Evolutionary conservation across 2,113 vertebrate species (phyloP).

Genomic region (Ranitomeya variabilis): DNA sequence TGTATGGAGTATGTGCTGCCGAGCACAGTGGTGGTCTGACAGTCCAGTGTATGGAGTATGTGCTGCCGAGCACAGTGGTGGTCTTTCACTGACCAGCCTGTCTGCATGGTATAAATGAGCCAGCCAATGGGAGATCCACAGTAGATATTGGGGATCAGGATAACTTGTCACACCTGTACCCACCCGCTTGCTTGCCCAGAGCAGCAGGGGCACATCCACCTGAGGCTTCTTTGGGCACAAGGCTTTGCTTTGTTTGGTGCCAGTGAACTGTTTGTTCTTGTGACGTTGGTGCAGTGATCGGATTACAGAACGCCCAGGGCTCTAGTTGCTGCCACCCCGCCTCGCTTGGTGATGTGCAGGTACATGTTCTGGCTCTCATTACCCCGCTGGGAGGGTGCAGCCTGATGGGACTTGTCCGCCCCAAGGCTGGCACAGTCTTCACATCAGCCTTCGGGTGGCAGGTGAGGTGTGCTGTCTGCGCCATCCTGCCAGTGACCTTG

Average conservation of each 20-base stretch:
- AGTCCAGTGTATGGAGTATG: too few relatives aligned
- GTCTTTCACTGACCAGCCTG: too few relatives aligned
- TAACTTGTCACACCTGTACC: too few relatives aligned
- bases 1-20: too few relatives aligned
- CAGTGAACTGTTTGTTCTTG: conserved; percentile 6
- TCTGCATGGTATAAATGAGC: too few relatives aligned
- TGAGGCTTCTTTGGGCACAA: neutral
- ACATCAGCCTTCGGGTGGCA: neutral
- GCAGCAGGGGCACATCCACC: neutral
- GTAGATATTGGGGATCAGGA: too few relatives aligned
- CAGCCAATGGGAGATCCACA: too few relatives aligned
- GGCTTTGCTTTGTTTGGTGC: neutral
- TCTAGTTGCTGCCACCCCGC: neutral
- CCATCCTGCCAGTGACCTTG: neutral
- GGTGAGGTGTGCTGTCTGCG: neutral
- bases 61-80: too few relatives aligned
- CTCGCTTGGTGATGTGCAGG: neutral
- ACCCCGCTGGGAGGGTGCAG: neutral
- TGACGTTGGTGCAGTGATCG: neutral
- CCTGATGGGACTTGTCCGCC: neutral
- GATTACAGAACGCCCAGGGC: neutral
- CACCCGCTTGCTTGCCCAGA: too few relatives aligned
- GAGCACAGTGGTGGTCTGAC: too few relatives aligned
- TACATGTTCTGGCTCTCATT: neutral
- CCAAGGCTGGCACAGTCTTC: neutral